Evolutionary conservation across 2,797 vertebrate species (phyloP), one percentile per base, ranked within the genome.

Genomic region (Pangasius sanitwongsei): DNA sequence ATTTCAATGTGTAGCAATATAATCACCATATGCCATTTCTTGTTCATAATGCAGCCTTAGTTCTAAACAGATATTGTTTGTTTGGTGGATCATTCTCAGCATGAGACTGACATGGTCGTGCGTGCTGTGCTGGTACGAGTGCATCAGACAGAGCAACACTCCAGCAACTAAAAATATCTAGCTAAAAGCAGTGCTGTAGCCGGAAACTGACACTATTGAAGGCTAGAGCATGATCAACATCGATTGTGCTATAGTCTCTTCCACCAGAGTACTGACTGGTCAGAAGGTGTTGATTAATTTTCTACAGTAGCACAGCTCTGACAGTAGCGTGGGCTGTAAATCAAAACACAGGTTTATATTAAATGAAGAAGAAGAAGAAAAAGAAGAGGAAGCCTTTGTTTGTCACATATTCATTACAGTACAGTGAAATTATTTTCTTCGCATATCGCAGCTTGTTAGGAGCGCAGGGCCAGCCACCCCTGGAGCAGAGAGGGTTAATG

Each of bases 11-110:
- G 37, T 75, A 48, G 23, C 72, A 75, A 28, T 25, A 48, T 48
- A 48, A 75, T 44, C 23, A 48, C 23, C 25, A 11, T 16, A n/a
- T n/a, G 25, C 28, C n/a, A 18, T 50, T 53, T n/a, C 53, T 53
- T 78, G 28, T 12, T 16, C 75, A 53, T 78, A 78, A 57, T 80
- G n/a, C n/a, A 82, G 50, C 50, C 77, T 57, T 80, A 13, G 6
- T 63, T 48, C 61, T 61, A 61, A 83, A n/a, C 59, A 83, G 61
- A 83, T 83, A 23, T 25, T 23, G 57, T 63, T 83, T 83, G 31
- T 44, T 83, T n/a, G 25, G 31, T 48, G 31, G 55, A 25, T 82
- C 55, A 61, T 59, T 82, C 59, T 65, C 59, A 41, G 59, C 37
- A n/a, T 44, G 25, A 44, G 59, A 65, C 25, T 83, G 57, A 41